A percentile compares a stretch with the other conserved stretches of the same genome.
Conservation (phyloP, 2,113 vertebrate species). For the rat (Rattus norvegicus) region DNA sequence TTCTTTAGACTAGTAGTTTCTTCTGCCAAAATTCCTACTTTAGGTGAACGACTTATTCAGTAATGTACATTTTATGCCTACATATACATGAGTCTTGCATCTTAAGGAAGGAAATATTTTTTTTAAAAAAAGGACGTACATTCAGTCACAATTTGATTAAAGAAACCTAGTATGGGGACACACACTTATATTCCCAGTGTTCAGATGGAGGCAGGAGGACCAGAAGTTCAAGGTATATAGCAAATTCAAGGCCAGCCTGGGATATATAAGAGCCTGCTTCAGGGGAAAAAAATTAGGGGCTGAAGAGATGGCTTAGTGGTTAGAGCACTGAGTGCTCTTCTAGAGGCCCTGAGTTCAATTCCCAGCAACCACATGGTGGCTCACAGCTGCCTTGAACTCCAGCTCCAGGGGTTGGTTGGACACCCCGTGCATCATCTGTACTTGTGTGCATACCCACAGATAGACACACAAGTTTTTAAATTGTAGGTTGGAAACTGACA, state of each 20-base stretch:
- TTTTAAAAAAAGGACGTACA: slow-evolving; percentile 24
- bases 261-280: neutral
- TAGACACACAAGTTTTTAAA: neutral
- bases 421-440: neutral
- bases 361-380: neutral
- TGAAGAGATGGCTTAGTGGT: neutral
- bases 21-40: slow-evolving; percentile 13
- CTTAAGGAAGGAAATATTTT: slow-evolving; percentile 2
- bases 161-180: neutral
- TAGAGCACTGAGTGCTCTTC: neutral
- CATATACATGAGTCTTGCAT: neutral
- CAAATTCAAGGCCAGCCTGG: neutral
- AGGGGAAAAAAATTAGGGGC: neutral
- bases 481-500: neutral
- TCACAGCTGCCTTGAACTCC: neutral
- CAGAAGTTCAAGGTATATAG: neutral
- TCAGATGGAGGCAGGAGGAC: neutral
- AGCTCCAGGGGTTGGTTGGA: neutral
- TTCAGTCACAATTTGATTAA: neutral
- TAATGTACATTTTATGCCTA: neutral
- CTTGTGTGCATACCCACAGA: neutral
- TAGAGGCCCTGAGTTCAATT: neutral
- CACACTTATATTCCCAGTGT: neutral
- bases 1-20: neutral
- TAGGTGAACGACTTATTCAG: neutral